Evolutionary conservation across 2,113 vertebrate genomes (phyloP).

Genomic region (Sisor rabdophorus): DNA sequence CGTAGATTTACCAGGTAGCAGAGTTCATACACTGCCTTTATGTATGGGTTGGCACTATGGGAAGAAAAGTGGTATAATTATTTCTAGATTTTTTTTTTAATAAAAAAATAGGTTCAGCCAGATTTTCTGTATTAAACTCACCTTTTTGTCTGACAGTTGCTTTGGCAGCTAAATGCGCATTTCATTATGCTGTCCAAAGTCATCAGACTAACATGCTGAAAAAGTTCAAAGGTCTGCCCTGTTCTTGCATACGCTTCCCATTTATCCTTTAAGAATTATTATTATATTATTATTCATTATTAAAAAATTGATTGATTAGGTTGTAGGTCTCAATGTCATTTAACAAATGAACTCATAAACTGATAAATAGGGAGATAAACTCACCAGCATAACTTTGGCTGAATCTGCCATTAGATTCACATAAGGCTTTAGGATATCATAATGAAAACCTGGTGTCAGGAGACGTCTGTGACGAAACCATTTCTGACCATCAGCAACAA

Average conservation of each 20-base stretch:
- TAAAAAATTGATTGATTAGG: background rate
- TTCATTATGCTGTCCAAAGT: slow-evolving; percentile 86
- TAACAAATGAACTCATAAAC: background rate
- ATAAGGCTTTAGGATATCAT: slow-evolving; percentile 80
- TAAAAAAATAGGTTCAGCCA: background rate
- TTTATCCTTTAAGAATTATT: slow-evolving; percentile 68
- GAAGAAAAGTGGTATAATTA: slow-evolving; percentile 41
- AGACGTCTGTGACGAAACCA: slow-evolving; percentile 80
- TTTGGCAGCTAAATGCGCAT: slow-evolving; percentile 81
- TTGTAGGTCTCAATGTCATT: background rate
- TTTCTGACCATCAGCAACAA: slow-evolving; percentile 71
- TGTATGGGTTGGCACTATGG: slow-evolving; percentile 76
- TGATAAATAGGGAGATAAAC: slow-evolving; percentile 28
- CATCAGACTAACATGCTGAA: slow-evolving; percentile 81
- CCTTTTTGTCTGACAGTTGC: slow-evolving; percentile 75
- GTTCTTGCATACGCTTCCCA: slow-evolving; percentile 71
- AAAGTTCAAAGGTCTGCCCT: slow-evolving; percentile 75
- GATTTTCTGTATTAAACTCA: slow-evolving; percentile 57
- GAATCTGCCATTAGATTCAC: slow-evolving; percentile 74
- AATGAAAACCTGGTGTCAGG: slow-evolving; percentile 85
- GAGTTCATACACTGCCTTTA: slow-evolving; percentile 80
- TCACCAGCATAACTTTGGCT: slow-evolving; percentile 78
- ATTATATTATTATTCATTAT: too few species aligned
- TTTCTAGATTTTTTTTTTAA: background rate
- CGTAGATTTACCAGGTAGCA: slow-evolving; percentile 62